phyloP scores from a whole-genome alignment of 2,113 vertebrate species.

The Apodemus speciosus region DNA sequence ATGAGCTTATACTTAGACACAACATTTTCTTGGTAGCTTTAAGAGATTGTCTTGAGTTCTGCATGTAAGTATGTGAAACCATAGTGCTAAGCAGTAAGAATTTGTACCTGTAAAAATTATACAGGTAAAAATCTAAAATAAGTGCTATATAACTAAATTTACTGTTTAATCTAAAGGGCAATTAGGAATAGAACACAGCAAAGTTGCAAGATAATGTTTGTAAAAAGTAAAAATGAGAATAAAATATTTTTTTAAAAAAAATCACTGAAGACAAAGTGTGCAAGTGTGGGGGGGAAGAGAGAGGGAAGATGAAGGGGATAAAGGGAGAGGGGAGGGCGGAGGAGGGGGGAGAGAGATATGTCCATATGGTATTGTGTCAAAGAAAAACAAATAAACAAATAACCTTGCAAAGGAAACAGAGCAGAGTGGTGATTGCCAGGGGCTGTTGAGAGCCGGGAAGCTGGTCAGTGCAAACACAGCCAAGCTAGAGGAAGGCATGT shows the following conservation, averaged over 20 bases:
- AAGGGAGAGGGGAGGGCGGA: neutral
- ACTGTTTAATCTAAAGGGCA: neutral
- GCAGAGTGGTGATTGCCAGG: neutral
- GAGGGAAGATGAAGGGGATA: neutral
- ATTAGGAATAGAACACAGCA: neutral
- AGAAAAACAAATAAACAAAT: neutral
- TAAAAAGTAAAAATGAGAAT: conserved; percentile 27
- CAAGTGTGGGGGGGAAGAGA: neutral
- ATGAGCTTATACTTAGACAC: neutral
- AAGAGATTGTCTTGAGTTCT: neutral
- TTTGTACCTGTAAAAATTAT: conserved; percentile 37
- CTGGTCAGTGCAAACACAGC: neutral
- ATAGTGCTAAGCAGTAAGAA: neutral
- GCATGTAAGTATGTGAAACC: neutral
- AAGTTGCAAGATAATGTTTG: neutral
- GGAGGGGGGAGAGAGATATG: neutral
- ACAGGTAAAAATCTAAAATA: neutral
- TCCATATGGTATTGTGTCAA: neutral
- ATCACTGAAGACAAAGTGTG: neutral
- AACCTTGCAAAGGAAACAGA: neutral
- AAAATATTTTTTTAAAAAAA: neutral
- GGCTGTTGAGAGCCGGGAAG: no score
- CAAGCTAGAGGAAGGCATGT: neutral
- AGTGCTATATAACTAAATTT: neutral
- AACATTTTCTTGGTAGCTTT: conserved; percentile 20